These are phyloP conservation scores for Pelecanoides urinatrix DNA, from an alignment of 2,113 vertebrate species.

Conservation along the genomic window DNA sequence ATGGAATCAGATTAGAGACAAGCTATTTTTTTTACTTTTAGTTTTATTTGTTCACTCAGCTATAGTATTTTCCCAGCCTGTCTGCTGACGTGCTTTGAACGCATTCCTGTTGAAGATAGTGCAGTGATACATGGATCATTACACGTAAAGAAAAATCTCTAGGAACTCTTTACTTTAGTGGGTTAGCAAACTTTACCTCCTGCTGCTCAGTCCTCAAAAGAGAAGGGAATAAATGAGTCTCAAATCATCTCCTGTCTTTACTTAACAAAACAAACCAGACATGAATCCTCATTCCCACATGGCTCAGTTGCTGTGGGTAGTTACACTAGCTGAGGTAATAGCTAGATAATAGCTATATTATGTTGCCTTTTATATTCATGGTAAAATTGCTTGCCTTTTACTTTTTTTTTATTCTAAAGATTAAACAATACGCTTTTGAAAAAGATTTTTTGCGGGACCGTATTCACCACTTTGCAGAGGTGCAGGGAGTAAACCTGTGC, in stretches of 20 bases:
- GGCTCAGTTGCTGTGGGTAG: neutral
- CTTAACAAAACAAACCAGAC: neutral
- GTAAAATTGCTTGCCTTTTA: neutral
- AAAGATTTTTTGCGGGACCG: neutral
- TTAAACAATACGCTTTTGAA: neutral
- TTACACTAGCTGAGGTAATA: neutral
- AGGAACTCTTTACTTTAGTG: neutral
- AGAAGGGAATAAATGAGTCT: neutral
- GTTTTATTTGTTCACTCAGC: neutral
- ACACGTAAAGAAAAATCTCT: neutral
- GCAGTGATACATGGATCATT: neutral
- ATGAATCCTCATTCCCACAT: neutral
- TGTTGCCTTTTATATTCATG: neutral
- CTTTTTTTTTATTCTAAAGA: neutral
- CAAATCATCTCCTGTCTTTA: neutral
- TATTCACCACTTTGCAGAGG: neutral
- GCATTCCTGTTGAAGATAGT: neutral
- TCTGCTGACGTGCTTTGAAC: neutral
- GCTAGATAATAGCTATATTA: neutral
- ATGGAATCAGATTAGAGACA: neutral
- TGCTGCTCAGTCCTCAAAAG: neutral
- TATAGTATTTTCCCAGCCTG: neutral
- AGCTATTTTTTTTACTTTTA: neutral
- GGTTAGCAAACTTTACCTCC: neutral
- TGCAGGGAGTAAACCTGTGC: neutral